Evolutionary conservation across 2,888 invertebrate species (phyloP), one percentile per base, ranked within the genome.

Genomic region (Apamea anceps): DNA sequence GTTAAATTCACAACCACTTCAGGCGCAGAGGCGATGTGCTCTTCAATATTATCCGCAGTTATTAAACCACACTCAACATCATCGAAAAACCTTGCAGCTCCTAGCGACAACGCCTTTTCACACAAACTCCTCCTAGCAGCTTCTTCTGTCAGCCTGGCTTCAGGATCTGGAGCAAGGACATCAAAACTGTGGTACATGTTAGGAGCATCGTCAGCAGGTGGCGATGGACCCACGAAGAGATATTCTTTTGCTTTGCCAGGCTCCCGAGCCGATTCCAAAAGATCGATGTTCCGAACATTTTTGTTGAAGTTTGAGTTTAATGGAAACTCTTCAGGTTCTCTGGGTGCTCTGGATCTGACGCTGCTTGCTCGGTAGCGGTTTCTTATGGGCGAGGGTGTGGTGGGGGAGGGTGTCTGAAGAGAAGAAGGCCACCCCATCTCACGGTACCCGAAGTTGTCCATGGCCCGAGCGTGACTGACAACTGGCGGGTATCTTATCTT

Each of bases 151-250:
- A 98, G 96, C 91, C 98, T 98, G 81, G 98, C 98, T 89, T 98
- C 98, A 67, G 98, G 97, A 89, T 98, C 98, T 66, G 98, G 97
- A 62, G 97, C 97, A 32, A 97, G 97, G 86, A 98, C 97, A 90
- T 98, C 98, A 85, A 98, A 98, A 92, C 98, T 98, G 89, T 98
- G 98, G 94, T 98, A 98, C 96, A 98, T 97, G 89, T 98, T 98
- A 73, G 98, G 98, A 6, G 98, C 98, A 95, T 98, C 98, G 95
- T 98, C 98, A 68, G 98, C 98, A 4, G 98, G 98, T 25, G 98
- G 98, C 12, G 98, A 98, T 25, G 98, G 98, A 28, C 98, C 98
- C 85, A 98, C 98, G 92, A 98, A 98, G 95, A 98, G 97, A 91
- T 98, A 98, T 93, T 98, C 98, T 92, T 98, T 98, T 88, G 98